Evolutionary conservation across 2,797 vertebrate genomes (phyloP), one percentile per base, ranked within the genome.

Genomic region (Pseudocheirus occidentalis): DNA sequence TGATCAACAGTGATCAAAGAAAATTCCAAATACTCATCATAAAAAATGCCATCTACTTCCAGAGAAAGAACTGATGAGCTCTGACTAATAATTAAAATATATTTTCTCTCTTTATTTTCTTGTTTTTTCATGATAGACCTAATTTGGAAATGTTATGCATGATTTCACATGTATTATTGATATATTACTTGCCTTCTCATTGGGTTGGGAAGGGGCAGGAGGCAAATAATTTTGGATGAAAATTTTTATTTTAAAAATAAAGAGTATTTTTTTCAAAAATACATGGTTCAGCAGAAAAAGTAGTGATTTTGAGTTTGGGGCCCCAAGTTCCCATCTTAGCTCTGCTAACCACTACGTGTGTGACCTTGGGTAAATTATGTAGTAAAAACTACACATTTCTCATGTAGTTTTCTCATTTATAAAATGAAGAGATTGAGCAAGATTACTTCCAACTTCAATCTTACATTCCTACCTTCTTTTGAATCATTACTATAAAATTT

Each of bases 401-500:
- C 5, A 0, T 16, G n/a, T n/a, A 34, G 62, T 66, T 66, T 66
- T 34, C 34, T 66, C 5, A n/a, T 66, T 31, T n/a, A 18, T 66
- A n/a, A 66, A 66, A 66, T 66, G 34, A 66, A 66, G 34, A 16
- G 12, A 66, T n/a, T 66, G 31, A 66, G 62, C 34, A 29, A 66
- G 62, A 34, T 66, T 13, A 66, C 14, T n/a, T 66, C 31, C 34
- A 66, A n/a, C 34, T 66, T 66, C 14, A 66, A n/a, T 66, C 62
- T 66, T 66, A 6, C n/a, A 14, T 18, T n/a, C 62, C 62, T 66
- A n/a, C 29, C 55, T 94, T 94, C 87, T 92, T 58, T 18, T n/a
- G 89, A 57, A 95, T 57, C 31, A 92, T 93, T 95, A 96, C 91
- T 59, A 93, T 59, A 95, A 91, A 95, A 57, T 94, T 34, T 92